Evolutionary conservation across 2,888 invertebrate species (phyloP).

Genomic region (Diaprepes abbreviatus): DNA sequence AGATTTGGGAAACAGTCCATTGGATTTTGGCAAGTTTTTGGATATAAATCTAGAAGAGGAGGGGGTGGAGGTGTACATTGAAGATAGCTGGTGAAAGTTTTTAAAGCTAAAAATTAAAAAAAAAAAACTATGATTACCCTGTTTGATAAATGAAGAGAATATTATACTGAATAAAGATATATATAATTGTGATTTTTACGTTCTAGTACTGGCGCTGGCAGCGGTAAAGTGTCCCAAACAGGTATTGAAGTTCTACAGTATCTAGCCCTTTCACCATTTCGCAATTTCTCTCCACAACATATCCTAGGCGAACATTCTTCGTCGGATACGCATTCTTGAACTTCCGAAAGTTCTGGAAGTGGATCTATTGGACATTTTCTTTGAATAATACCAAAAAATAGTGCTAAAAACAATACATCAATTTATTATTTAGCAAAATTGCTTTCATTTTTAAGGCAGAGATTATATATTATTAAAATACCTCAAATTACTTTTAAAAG

Average conservation of each 20-base stretch:
- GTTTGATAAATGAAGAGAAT: too few relatives aligned
- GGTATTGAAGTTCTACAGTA: conserved; percentile 82
- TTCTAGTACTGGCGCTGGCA: conserved; percentile 75
- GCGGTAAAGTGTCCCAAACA: conserved; percentile 74
- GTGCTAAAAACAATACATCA: not conserved
- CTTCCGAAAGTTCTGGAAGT: conserved; percentile 78
- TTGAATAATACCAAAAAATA: conserved; percentile 74
- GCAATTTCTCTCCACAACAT: conserved; percentile 77
- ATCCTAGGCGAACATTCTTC: conserved; percentile 81
- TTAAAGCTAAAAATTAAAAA: conserved; percentile 60
- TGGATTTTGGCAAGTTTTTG: conserved; percentile 78
- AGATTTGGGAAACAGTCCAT: conserved; percentile 85
- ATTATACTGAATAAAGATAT: too few relatives aligned
- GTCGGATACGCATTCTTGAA: conserved; percentile 78
- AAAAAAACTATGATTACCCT: too few relatives aligned
- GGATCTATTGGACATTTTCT: conserved; percentile 79
- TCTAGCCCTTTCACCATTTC: conserved; percentile 69
- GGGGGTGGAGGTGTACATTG: conserved; percentile 81
- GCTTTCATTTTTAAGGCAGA: too few relatives aligned
- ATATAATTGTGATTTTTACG: conserved; percentile 71
- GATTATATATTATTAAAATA: too few relatives aligned
- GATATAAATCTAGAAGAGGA: conserved; percentile 78
- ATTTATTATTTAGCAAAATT: too few relatives aligned
- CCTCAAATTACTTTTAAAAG: too few relatives aligned
- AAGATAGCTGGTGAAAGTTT: conserved; percentile 73